Conservation (phyloP, 2,888 invertebrate species). For the Pterostichus madidus region DNA sequence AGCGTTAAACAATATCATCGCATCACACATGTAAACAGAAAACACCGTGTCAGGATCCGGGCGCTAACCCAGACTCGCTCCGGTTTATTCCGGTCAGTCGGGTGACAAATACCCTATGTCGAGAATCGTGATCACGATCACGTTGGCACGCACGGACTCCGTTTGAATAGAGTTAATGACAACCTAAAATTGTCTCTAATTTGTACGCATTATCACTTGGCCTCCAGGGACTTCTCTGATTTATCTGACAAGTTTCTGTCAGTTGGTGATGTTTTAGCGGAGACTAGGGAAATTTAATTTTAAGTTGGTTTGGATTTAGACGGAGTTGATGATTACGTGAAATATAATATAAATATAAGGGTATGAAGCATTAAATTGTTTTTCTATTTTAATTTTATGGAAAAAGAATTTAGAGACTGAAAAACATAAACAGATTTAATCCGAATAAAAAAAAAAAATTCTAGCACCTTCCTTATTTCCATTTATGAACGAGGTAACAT, state of each 20-base stretch:
- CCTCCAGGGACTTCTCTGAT: neutral
- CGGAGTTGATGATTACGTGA: too few relatives aligned
- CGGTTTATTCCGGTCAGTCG: slow-evolving; percentile 18
- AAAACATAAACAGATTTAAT: too few relatives aligned
- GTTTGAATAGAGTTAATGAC: slow-evolving; percentile 31
- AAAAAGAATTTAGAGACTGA: too few relatives aligned
- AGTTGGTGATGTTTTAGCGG: neutral
- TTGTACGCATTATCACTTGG: slow-evolving; percentile 14
- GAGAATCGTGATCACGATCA: neutral
- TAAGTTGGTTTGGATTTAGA: too few relatives aligned
- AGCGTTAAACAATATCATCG: slow-evolving; percentile 1
- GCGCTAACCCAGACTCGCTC: neutral
- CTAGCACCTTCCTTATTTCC: too few relatives aligned
- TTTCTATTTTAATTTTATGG: too few relatives aligned
- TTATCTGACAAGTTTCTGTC: neutral
- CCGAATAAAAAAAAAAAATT: too few relatives aligned
- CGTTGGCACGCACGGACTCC: neutral
- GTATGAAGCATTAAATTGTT: too few relatives aligned
- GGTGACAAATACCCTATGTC: neutral
- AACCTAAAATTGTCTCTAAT: slow-evolving; percentile 28
- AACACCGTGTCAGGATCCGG: neutral
- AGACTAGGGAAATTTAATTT: too few relatives aligned
- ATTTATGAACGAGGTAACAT: too few relatives aligned
- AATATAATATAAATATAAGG: too few relatives aligned
- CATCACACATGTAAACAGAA: slow-evolving; percentile 8